Evolutionary conservation across 2,888 invertebrate genomes (phyloP).

Genomic region (Octonoba sinensis): DNA sequence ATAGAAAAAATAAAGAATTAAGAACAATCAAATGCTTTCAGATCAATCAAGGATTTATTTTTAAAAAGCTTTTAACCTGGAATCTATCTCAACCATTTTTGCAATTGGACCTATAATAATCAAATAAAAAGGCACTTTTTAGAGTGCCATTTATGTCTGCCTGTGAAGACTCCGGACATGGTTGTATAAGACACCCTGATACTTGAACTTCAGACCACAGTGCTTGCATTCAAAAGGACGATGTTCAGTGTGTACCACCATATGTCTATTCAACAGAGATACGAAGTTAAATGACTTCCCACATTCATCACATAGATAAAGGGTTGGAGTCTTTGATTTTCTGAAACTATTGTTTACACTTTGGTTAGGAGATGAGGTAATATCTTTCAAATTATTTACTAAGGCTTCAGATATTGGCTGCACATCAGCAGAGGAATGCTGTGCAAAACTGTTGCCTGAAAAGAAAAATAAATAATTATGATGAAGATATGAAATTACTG

Average conservation of each 20-base stretch:
- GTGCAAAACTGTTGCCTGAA: neutral
- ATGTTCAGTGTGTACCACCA: slow-evolving; percentile 21
- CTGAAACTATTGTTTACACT: neutral
- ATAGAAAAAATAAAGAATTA: no score
- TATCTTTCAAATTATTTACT: no score
- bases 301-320: neutral
- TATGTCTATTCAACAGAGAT: slow-evolving; percentile 5
- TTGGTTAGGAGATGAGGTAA: neutral
- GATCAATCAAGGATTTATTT: no score
- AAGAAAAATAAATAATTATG: neutral
- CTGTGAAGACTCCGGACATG: neutral
- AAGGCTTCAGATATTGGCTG: no score
- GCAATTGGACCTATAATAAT: no score
- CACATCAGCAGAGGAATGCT: neutral
- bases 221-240: slow-evolving; percentile 2
- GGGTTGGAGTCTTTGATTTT: neutral
- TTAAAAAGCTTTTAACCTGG: no score
- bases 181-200: slow-evolving; percentile 19
- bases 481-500: neutral
- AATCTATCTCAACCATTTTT: no score
- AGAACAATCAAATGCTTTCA: no score
- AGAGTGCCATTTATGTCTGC: no score
- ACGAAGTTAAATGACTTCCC: neutral
- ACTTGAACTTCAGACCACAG: neutral
- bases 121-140: no score